Evolutionary conservation across 2,797 vertebrate genomes (phyloP).

Genomic region (Margarornis squamiger): DNA sequence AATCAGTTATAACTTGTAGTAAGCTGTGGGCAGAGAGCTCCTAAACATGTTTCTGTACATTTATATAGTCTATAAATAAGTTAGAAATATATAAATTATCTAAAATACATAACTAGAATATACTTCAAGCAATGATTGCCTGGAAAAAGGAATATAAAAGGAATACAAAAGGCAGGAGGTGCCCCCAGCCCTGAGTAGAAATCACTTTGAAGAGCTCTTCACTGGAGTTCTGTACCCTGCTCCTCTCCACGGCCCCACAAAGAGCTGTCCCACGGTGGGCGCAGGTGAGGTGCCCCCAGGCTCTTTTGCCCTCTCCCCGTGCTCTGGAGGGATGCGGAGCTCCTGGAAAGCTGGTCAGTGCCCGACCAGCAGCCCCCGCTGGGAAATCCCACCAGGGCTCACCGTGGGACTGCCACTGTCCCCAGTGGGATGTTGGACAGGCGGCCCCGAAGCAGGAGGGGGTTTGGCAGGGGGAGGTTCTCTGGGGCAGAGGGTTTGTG

Average conservation of each 20-base stretch:
- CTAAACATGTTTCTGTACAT: accelerated
- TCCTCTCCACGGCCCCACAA: neutral
- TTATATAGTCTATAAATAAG: neutral
- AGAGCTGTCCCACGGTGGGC: neutral
- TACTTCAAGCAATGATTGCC: neutral
- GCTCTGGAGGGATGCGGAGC: neutral
- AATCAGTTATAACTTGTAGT: neutral
- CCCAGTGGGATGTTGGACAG: accelerated
- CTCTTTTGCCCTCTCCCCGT: neutral
- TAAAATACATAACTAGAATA: too few relatives aligned
- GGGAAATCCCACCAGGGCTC: neutral
- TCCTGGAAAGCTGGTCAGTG: accelerated
- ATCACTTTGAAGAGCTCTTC: neutral
- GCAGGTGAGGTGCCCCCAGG: accelerated
- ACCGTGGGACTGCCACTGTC: accelerated
- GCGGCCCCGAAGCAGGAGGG: accelerated
- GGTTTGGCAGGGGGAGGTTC: neutral
- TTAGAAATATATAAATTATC: neutral
- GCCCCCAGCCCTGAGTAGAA: neutral
- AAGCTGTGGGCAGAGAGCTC: neutral
- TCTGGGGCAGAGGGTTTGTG: too few relatives aligned
- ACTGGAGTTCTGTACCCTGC: accelerated
- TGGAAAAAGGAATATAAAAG: neutral
- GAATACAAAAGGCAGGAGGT: neutral
- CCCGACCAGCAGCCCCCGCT: neutral